Conservation (phyloP, 2,113 vertebrate genomes). For the Corythoichthys intestinalis region DNA sequence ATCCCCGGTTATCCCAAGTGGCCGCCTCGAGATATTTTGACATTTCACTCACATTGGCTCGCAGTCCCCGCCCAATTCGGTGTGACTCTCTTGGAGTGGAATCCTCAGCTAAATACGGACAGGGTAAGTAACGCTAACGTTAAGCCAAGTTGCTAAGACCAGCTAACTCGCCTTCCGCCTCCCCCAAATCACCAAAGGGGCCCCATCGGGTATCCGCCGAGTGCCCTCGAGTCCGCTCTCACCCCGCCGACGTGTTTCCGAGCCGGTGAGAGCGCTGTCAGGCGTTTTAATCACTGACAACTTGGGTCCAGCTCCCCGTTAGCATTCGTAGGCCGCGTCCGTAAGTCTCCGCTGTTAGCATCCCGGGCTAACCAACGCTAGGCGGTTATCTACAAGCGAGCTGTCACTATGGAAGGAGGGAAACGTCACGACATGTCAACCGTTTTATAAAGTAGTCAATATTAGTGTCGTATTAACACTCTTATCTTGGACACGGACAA, state of each 20-base stretch:
- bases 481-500: not conserved
- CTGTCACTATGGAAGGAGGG: constrained; percentile 49
- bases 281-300: constrained; percentile 29
- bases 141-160: constrained; percentile 35
- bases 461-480: not conserved
- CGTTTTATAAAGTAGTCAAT: not conserved
- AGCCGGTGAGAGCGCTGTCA: constrained; percentile 26
- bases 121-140: constrained; percentile 71
- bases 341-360: constrained; percentile 33
- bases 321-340: constrained; percentile 60
- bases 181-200: constrained; percentile 26
- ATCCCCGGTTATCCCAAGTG: constrained; percentile 47
- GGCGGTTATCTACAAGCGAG: constrained; percentile 35
- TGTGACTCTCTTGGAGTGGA: constrained; percentile 75
- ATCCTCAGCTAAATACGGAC: constrained; percentile 74
- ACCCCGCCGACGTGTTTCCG: constrained; percentile 1
- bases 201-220: constrained; percentile 9
- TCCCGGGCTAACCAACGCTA: constrained; percentile 36
- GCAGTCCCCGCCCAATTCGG: constrained; percentile 72
- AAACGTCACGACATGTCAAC: constrained; percentile 18
- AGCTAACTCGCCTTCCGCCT: constrained; percentile 24
- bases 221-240: not conserved
- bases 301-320: constrained; percentile 34
- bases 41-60: constrained; percentile 63
- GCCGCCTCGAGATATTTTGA: constrained; percentile 50